Base-by-base conservation (phyloP, 2,113 vertebrate species). In the Austrofundulus limnaeus region DNA sequence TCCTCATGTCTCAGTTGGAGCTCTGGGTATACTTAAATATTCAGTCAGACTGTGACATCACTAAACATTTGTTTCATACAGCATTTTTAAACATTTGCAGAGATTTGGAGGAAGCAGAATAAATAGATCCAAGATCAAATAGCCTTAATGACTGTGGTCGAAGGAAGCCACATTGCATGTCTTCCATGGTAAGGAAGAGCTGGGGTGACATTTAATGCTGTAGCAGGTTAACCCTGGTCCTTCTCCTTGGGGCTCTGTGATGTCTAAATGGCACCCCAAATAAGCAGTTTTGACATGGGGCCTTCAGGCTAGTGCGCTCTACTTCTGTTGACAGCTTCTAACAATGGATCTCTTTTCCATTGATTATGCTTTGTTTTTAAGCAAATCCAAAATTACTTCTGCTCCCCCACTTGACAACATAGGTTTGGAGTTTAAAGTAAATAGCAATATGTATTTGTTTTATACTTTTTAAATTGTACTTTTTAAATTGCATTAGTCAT, bases 241-340 rank as follows among this genome's bases (percentile, higher is more conserved):
- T 61, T 80, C 77, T 87, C 70, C 79, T 82, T 84, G 74, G 85
- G 84, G 83, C 76, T 81, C 86, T 80, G 82, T 85, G 88, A 82
- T 85, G 83, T 91, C 84, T 84, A 47, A 88, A 84, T 89, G 83
- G 84, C 85, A 90, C 81, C 83, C 82, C 73, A 89, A 89, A 87
- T 90, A 88, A 90, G 85, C 85, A 74, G 83, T 89, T 90, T 88
- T 90, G 90, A 92, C 89, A 89, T 70, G 42, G 75, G 74, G 70
- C 67, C 86, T 85, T 57, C 64, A 57, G 82, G 64, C 80, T 69
- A 66, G 65, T 55, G 67, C 82, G 66, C 87, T 76, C 67, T 79
- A 80, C 70, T 66, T 79, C 59, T 66, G 59, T 76, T 90, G 86
- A 89, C 88, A 86, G 75, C 80, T 82, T 62, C 55, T 78, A 70